Evolutionary conservation across 35 echinoderm and acorn worm genomes (phyloP).

Genomic region (Anneissia japonica): DNA sequence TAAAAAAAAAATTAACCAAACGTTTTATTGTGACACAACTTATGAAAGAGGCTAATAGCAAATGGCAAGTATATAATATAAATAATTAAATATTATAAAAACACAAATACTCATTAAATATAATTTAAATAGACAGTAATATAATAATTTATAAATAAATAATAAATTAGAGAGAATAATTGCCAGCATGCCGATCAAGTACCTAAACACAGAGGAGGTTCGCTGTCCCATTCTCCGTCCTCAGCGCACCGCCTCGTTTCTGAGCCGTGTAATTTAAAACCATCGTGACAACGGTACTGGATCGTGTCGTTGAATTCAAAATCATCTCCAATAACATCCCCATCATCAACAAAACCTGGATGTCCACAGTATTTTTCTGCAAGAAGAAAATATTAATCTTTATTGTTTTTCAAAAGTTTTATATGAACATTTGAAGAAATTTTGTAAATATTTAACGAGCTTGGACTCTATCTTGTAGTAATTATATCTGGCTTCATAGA

Average conservation of each 20-base stretch:
- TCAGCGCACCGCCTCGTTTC: conserved; percentile 5
- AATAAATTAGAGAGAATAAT: no score
- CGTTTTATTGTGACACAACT: no score
- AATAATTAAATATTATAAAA: neutral
- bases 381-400: neutral
- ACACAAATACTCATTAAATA: neutral
- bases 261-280: conserved; percentile 46
- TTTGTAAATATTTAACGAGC: no score
- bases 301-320: conserved; percentile 36
- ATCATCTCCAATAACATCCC: conserved; percentile 22
- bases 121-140: neutral
- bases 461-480: no score
- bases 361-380: conserved; percentile 51
- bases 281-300: conserved; percentile 24
- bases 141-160: neutral
- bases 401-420: no score
- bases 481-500: no score
- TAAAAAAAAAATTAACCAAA: no score
- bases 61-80: neutral
- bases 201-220: conserved; percentile 51
- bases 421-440: no score
- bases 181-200: no score
- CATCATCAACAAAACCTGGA: conserved; percentile 39
- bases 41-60: no score
- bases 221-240: conserved; percentile 34